phyloP scores from a whole-genome alignment of 2,888 invertebrate genomes.

The Arenicola marina region DNA sequence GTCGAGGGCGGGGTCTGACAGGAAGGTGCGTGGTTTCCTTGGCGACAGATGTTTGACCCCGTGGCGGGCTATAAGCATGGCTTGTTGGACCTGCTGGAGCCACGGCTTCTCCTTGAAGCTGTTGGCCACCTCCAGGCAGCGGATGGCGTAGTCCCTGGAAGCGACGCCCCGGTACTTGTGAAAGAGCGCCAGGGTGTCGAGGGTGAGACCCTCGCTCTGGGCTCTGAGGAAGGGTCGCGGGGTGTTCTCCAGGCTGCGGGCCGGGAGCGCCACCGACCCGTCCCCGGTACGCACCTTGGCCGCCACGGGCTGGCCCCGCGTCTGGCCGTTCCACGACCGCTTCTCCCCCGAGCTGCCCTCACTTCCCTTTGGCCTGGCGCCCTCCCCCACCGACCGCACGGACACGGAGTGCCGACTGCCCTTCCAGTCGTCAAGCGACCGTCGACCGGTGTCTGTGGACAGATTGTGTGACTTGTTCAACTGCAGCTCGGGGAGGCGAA shows the following conservation, averaged over 20 bases:
- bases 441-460: too few relatives aligned
- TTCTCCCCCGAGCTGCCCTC: background rate
- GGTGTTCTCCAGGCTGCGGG: conserved; percentile 41
- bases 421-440: too few relatives aligned
- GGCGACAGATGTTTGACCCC: too few relatives aligned
- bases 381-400: background rate
- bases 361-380: background rate
- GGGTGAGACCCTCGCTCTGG: background rate
- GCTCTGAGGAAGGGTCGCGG: conserved; percentile 46
- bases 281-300: conserved; percentile 36
- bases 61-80: conserved; percentile 49
- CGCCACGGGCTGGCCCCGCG: background rate
- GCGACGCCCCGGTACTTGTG: conserved; percentile 48
- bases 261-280: conserved; percentile 47
- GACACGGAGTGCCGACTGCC: too few relatives aligned
- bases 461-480: too few relatives aligned
- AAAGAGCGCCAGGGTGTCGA: conserved; percentile 41
- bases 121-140: conserved; percentile 56
- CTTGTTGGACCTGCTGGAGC: conserved; percentile 56
- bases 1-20: too few relatives aligned
- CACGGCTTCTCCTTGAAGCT: conserved; percentile 58
- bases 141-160: conserved; percentile 54
- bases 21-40: too few relatives aligned
- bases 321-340: background rate
- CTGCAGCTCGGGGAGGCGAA: too few relatives aligned